Base-by-base conservation (phyloP, 2,113 vertebrate species). In the Edolisoma coerulescens region DNA sequence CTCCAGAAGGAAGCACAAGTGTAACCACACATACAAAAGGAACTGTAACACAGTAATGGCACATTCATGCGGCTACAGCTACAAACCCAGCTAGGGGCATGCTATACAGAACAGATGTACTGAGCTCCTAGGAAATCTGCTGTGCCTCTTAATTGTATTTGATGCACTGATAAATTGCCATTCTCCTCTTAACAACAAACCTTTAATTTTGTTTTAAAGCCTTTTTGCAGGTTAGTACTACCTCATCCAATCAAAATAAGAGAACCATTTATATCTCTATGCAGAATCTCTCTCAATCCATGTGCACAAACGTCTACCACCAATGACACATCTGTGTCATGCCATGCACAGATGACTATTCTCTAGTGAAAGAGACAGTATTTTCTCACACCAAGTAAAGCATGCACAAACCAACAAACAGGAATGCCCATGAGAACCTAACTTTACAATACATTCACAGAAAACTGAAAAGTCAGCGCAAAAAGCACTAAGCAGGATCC, bases 261-360 rank as follows among this genome's bases (percentile, higher is more conserved):
- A 52, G 52, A 80, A 60, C 2, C 6, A 20, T 47, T 42, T 68
- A 67, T 54, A 61, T 27, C 37, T 45, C 32, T 50, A 23, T n/a
- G 18, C 42, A 42, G 81, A 71, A 79, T 1, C 1, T 56, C 33
- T 44, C 83, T 88, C 1, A 3, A 49, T 41, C 30, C 33, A 52
- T 0, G 9, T 5, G 24, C 20, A 42, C 21, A 60, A 73, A 49
- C 3, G 8, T 27, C 53, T 32, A 54, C 45, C 41, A 78, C 28
- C 60, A 70, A 32, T 4, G 17, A 17, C 24, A 35, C 0, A 0
- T 5, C 7, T 3, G 3, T 35, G 53, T 87, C 50, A 50, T 7
- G 33, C 22, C 42, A 67, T 0, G 0, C 42, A 69, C 69, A 68
- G 23, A 71, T 0, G 0, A 45, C n/a, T 49, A 16, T 18, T 76